Evolutionary conservation across 2,797 vertebrate species (phyloP).

Genomic region (Anolis apletophallus): DNA sequence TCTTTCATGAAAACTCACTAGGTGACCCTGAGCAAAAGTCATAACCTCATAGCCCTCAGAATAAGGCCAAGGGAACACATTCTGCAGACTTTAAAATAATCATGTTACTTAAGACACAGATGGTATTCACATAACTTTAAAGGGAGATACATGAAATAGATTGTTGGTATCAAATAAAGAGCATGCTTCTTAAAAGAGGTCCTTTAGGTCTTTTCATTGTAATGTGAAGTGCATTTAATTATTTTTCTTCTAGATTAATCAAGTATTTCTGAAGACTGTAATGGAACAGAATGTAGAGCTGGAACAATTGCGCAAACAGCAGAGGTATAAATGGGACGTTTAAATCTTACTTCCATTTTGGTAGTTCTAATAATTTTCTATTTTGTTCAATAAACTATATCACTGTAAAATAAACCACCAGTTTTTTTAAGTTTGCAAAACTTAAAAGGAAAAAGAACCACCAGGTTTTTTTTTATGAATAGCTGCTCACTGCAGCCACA

Average conservation of each 20-base stretch:
- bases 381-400: not conserved
- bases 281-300: slow-evolving; percentile 87
- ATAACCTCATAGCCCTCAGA: no score
- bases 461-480: not conserved
- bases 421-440: no score
- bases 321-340: slow-evolving; percentile 83
- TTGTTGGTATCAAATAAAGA: not conserved
- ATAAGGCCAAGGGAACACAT: not conserved
- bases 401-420: not conserved
- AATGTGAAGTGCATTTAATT: not conserved
- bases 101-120: not conserved
- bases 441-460: no score
- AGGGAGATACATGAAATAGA: not conserved
- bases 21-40: no score
- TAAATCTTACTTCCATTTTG: not conserved
- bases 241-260: slow-evolving; percentile 86
- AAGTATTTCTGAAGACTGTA: slow-evolving; percentile 88
- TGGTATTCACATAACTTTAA: not conserved
- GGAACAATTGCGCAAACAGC: slow-evolving; percentile 84
- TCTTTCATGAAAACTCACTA: no score
- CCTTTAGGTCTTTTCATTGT: not conserved
- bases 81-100: not conserved
- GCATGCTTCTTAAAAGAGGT: not conserved
- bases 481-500: not conserved
- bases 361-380: slow-evolving; percentile 6